Evolutionary conservation across 2,888 invertebrate genomes (phyloP), one percentile per base, ranked within the genome.

Genomic region (Melipona beecheii): DNA sequence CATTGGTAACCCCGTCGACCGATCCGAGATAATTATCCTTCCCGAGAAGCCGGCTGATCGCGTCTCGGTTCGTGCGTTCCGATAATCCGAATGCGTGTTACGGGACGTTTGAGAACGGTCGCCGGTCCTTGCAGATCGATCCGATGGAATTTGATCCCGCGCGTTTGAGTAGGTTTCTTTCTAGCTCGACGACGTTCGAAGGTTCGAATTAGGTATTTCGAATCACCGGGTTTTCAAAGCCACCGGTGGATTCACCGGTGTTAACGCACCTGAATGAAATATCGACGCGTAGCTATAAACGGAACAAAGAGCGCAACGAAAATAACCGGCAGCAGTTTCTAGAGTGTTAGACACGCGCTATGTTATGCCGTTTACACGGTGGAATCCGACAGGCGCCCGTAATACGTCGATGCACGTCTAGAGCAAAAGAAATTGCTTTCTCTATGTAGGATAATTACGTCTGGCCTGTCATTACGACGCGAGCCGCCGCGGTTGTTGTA

Each of bases 1-100:
- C 81, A 81, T 86, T 87, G 86, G 85, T 85, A 89, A 91, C 84
- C 84, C 86, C 88, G 76, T 84, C 91, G 84, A 87, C 85, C 88
- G 88, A 88, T 88, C 86, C 90, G 86, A 86, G 89, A 91, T 91
- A 92, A 92, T 92, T 91, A 90, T 91, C 90, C 86, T 89, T 87
- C 77, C 86, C 78, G 82, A 85, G 90, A 86, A 83, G 91, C 89
- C 89, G 76, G 75, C 70, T 73, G 84, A 87, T 78, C 72, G 69
- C 73, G 81, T 84, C 90, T 76, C 83, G 85, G 82, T 64, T 71
- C 65, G 68, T 79, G 76, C 79, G 76, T 79, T 74, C 76, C 84
- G 76, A 84, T 86, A 86, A 86, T 86, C 84, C 78, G 58, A 58
- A 81, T 70, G 64, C 85, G 84, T 81, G 81, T 75, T 84, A 75